Evolutionary conservation across 2,113 vertebrate genomes (phyloP).

Genomic region (Plectropomus leopardus): DNA sequence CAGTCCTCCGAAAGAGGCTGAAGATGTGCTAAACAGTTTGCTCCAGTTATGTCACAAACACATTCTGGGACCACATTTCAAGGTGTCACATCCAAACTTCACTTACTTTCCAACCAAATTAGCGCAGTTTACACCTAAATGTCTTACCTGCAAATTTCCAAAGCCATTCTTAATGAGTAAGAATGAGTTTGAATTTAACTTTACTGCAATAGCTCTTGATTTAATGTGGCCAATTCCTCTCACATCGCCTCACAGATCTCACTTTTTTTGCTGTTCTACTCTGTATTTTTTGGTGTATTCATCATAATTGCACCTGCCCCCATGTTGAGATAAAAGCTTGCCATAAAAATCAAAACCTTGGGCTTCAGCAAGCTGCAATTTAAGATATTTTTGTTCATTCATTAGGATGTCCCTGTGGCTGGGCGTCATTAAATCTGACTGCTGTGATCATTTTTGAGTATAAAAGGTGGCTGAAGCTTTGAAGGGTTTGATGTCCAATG

Average conservation of each 20-base stretch:
- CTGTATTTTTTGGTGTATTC: background rate
- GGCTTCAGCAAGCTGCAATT: slow-evolving; percentile 30
- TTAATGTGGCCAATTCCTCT: background rate
- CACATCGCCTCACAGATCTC: background rate
- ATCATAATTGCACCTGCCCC: slow-evolving; percentile 18
- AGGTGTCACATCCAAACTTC: background rate
- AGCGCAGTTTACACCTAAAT: background rate
- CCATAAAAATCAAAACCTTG: slow-evolving; percentile 23
- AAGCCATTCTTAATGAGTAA: background rate
- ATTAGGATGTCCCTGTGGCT: background rate
- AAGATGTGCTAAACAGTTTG: slow-evolving; percentile 2
- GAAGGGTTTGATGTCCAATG: slow-evolving; percentile 24
- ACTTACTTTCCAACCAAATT: background rate
- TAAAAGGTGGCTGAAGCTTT: slow-evolving; percentile 26
- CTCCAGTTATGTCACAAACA: background rate
- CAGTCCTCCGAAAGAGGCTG: background rate
- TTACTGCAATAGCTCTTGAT: background rate
- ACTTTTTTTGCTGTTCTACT: background rate
- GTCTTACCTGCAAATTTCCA: background rate
- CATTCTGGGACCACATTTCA: background rate
- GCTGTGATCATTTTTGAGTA: slow-evolving; percentile 35
- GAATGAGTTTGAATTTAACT: background rate
- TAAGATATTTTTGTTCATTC: slow-evolving; percentile 29
- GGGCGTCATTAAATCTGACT: slow-evolving; percentile 27
- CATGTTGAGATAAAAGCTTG: slow-evolving; percentile 8